These are phyloP conservation scores for Amphimallon solstitiale DNA, from an alignment of 2,888 invertebrate species.

Conservation along the genomic window DNA sequence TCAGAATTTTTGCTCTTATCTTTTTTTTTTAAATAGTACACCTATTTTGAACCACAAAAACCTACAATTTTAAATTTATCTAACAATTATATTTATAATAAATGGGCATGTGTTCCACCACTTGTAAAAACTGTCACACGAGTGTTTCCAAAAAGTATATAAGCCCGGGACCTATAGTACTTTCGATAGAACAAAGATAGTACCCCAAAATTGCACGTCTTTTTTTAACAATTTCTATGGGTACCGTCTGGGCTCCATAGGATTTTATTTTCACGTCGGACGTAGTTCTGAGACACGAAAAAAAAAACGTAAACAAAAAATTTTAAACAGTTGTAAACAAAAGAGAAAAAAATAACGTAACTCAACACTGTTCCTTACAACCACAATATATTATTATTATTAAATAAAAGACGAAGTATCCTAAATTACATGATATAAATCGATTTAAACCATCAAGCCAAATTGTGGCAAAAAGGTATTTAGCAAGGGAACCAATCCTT, in stretches of 20 bases:
- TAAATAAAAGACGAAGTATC: slow-evolving; percentile 73
- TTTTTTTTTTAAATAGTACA: slow-evolving; percentile 56
- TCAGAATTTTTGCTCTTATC: slow-evolving; percentile 4
- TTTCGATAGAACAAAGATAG: slow-evolving; percentile 50
- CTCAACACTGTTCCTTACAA: slow-evolving; percentile 69
- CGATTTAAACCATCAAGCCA: slow-evolving; percentile 53
- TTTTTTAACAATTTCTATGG: slow-evolving; percentile 39
- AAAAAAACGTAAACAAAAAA: slow-evolving; percentile 13
- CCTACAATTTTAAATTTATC: slow-evolving; percentile 61
- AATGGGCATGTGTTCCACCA: slow-evolving; percentile 48
- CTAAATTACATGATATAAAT: slow-evolving; percentile 62
- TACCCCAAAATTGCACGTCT: slow-evolving; percentile 40
- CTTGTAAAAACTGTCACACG: slow-evolving; percentile 50
- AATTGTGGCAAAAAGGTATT: slow-evolving; percentile 57
- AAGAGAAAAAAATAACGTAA: slow-evolving; percentile 50
- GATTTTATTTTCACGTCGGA: slow-evolving; percentile 46
- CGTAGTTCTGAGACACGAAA: slow-evolving; percentile 49
- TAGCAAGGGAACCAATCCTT: slow-evolving; percentile 51
- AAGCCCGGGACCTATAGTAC: slow-evolving; percentile 56
- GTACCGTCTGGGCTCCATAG: slow-evolving; percentile 52
- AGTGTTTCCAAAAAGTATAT: slow-evolving; percentile 42
- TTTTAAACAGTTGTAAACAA: slow-evolving; percentile 5
- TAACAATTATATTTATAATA: slow-evolving; percentile 57
- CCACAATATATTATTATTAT: slow-evolving; percentile 77
- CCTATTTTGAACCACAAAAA: slow-evolving; percentile 61